Percentiles rank a stretch among this genome's conserved stretches.
These are phyloP conservation scores for Hoplodrina blanda DNA, from an alignment of 2,888 invertebrate genomes.

Conservation along the genomic window DNA sequence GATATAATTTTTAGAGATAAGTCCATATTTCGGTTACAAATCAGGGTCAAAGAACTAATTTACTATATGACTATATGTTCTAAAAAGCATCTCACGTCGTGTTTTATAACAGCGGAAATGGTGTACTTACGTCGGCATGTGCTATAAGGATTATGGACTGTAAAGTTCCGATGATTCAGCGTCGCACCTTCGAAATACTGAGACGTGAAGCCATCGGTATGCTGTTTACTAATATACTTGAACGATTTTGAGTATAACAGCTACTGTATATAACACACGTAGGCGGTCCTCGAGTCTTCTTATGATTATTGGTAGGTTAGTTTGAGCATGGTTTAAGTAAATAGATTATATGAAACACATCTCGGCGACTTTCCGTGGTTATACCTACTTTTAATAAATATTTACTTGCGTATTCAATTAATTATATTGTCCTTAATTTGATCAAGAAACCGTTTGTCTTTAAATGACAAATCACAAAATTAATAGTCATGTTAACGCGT, in stretches of 20 bases:
- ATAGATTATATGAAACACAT: too few relatives aligned
- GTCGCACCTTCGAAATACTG: constrained; percentile 61
- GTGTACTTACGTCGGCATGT: constrained; percentile 50
- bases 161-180: constrained; percentile 72
- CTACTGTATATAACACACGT: not conserved
- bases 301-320: constrained; percentile 4
- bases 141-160: constrained; percentile 66
- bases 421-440: too few relatives aligned
- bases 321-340: too few relatives aligned
- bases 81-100: constrained; percentile 65
- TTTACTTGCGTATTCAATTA: too few relatives aligned
- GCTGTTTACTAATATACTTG: constrained; percentile 61
- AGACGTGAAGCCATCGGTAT: constrained; percentile 76
- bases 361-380: too few relatives aligned
- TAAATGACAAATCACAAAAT: too few relatives aligned
- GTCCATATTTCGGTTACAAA: constrained; percentile 45
- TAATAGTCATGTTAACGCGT: too few relatives aligned
- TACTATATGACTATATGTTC: constrained; percentile 45
- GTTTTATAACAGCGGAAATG: constrained; percentile 72
- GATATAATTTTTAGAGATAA: constrained; percentile 12
- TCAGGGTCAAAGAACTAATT: constrained; percentile 72
- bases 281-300: not conserved
- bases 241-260: constrained; percentile 33
- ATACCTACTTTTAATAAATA: too few relatives aligned
- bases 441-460: too few relatives aligned